phyloP scores from a whole-genome alignment of 2,113 vertebrate species.

The Fregetta grallaria region DNA sequence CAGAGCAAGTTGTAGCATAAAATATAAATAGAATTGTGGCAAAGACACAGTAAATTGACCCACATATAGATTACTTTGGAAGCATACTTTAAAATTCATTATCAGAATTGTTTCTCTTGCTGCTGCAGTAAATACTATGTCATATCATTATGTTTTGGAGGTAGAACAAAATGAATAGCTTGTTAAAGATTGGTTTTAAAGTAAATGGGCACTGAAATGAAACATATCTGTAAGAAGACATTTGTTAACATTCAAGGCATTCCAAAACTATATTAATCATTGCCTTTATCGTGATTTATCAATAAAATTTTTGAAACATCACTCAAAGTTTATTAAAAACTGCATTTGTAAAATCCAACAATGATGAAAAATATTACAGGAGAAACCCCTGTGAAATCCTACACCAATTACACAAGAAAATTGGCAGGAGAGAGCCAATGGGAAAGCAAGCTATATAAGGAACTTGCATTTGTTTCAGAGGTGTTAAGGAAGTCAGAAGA shows the following conservation, averaged over 20 bases:
- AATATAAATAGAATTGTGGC: constrained; percentile 24
- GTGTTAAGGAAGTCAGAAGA: neutral
- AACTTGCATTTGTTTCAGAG: neutral
- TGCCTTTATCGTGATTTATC: neutral
- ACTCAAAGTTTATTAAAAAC: neutral
- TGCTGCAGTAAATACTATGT: constrained; percentile 29
- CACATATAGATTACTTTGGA: constrained; percentile 3
- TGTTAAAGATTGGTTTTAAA: constrained; percentile 38
- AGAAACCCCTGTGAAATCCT: neutral
- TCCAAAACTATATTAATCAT: neutral
- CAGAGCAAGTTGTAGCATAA: constrained; percentile 21
- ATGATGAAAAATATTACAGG: neutral
- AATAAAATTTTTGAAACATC: neutral
- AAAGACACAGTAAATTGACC: constrained; percentile 35
- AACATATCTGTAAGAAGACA: neutral
- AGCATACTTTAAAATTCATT: constrained; percentile 53
- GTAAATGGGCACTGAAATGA: constrained; percentile 1
- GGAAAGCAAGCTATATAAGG: neutral
- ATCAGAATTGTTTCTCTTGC: constrained; percentile 11
- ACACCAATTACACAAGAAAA: neutral
- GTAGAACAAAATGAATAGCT: constrained; percentile 27
- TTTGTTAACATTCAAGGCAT: neutral
- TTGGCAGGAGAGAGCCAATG: neutral
- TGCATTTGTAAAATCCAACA: neutral
- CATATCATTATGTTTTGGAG: neutral